Base-by-base conservation (phyloP, 2,113 vertebrate species). In the Hydrolagus affinis region DNA sequence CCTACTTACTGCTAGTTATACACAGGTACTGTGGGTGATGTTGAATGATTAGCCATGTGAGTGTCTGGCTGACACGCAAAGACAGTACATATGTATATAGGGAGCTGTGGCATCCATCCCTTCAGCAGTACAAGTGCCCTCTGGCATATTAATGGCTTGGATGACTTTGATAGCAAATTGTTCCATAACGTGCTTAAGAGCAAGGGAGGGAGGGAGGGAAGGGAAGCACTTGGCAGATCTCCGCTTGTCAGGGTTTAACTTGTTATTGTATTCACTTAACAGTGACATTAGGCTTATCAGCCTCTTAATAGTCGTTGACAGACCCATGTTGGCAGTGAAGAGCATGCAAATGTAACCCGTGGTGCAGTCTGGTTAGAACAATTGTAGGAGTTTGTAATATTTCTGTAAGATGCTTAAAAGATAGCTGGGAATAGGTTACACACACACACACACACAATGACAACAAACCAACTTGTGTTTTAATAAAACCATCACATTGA, bases 281-380 rank as follows among this genome's bases (percentile, higher is more conserved):
- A 59, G 17, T 76, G 21, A 59, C n/a, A 3, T 59, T 17, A 23
- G 11, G 71, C 23, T 44, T 15, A 25, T 80, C 23, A 62, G 23
- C 57, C 62, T 57, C 28, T 80, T 23, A n/a, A n/a, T n/a, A 78
- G 6, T 78, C 76, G 17, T 28, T 80, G 76, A 80, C n/a, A 77
- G 75, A 23, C 4, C 57, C 28, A 80, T 62, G 76, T n/a, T 25
- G 62, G 17, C 59, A 15, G 23, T 28, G 23, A 8, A 60, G 57
- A 60, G 76, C n/a, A 19, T 78, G 62, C n/a, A n/a, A n/a, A 7
- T 7, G 25, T 78, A 60, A 78, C 15, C n/a, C 62, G 21, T 2
- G 11, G 56, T 59, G 21, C n/a, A n/a, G n/a, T n/a, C n/a, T n/a
- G n/a, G n/a, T 11, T 1, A 23, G 21, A 23, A 6, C 14, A 59